phyloP scores from a whole-genome alignment of 1,140 invertebrate genomes.

The Polypedilum vanderplanki region DNA sequence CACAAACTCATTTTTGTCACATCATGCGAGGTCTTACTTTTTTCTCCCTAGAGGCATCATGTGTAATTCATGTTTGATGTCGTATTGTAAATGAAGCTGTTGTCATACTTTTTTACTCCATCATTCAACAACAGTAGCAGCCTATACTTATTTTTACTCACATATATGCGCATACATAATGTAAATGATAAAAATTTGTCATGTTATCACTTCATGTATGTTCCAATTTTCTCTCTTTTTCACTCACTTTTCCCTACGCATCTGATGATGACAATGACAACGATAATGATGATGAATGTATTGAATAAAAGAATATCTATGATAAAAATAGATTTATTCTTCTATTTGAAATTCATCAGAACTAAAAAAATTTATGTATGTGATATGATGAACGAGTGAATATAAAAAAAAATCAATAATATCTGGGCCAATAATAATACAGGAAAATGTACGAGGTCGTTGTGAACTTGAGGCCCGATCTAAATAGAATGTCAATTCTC shows the following conservation, averaged over 20 bases:
- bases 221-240: neutral
- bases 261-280: neutral
- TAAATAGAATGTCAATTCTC: neutral
- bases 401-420: constrained; percentile 21
- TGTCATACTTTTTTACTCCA: neutral
- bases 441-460: neutral
- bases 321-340: neutral
- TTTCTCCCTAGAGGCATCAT: constrained; percentile 10
- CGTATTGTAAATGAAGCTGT: constrained; percentile 5
- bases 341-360: neutral
- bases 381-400: neutral
- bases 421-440: constrained; percentile 23
- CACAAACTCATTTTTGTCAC: too few relatives aligned
- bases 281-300: neutral
- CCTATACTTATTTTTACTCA: neutral
- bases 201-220: constrained; percentile 12
- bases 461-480: constrained; percentile 1
- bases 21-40: too few relatives aligned
- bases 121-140: too few relatives aligned
- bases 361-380: neutral
- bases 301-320: neutral
- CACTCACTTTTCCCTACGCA: neutral
- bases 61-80: constrained; percentile 12
- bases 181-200: constrained; percentile 19
- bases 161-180: constrained; percentile 1